phyloP scores from a whole-genome alignment of 1,140 invertebrate species.

The Cylas formicarius region DNA sequence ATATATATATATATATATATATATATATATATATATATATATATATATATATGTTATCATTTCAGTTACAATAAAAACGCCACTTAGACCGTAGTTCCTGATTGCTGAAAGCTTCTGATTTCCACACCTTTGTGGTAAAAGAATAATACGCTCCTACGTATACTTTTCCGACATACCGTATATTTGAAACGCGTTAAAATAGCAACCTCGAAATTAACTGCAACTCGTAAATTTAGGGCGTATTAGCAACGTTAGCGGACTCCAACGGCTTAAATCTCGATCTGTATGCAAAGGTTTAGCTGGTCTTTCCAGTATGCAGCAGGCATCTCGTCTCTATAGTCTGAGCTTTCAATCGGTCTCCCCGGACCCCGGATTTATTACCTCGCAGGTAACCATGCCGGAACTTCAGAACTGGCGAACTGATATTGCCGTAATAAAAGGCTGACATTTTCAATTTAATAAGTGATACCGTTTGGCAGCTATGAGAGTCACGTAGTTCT shows the following conservation, averaged over 20 bases:
- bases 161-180: too few species aligned
- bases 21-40: too few species aligned
- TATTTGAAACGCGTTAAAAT: too few species aligned
- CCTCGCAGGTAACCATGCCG: conserved; percentile 18
- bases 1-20: too few species aligned
- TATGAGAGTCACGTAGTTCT: conserved; percentile 14
- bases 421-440: conserved; percentile 25
- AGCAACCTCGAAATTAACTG: too few species aligned
- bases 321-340: conserved; percentile 19
- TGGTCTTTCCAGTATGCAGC: conserved; percentile 18
- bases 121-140: too few species aligned
- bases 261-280: conserved; percentile 19
- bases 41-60: too few species aligned
- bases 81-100: too few species aligned
- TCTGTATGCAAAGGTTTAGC: conserved; percentile 18
- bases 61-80: too few species aligned
- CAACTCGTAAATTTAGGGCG: conserved; percentile 16
- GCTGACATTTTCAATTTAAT: conserved; percentile 25
- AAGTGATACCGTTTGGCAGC: conserved; percentile 14
- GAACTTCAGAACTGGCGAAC: conserved; percentile 16
- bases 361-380: conserved; percentile 26
- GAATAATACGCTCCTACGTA: too few species aligned
- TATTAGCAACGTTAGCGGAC: conserved; percentile 16
- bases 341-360: conserved; percentile 30
- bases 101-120: too few species aligned